Evolutionary conservation across 2,113 vertebrate species (phyloP).

Genomic region (Ceyx melanurus): DNA sequence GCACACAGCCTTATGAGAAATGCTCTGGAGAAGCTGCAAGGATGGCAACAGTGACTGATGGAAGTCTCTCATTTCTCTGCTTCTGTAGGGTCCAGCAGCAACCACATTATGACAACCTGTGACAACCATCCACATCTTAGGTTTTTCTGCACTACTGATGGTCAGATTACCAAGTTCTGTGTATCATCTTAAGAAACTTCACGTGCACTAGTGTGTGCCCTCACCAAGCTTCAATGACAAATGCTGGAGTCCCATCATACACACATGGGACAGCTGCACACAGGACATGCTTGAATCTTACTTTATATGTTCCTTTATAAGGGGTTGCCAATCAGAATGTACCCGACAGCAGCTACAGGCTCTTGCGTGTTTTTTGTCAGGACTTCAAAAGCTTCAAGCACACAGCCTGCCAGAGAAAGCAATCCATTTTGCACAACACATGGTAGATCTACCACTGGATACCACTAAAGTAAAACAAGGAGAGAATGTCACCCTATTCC

Average conservation of each 20-base stretch:
- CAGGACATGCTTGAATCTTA: background rate
- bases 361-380: background rate
- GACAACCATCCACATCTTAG: background rate
- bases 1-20: background rate
- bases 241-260: background rate
- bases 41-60: background rate
- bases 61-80: background rate
- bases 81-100: accelerated
- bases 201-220: background rate
- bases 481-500: background rate
- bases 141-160: background rate
- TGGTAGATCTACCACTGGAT: background rate
- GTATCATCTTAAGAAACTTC: background rate
- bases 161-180: background rate
- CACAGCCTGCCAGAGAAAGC: background rate
- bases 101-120: background rate
- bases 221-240: background rate
- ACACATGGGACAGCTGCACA: background rate
- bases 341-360: background rate
- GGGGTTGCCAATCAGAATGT: background rate
- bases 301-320: background rate
- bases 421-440: background rate
- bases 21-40: background rate
- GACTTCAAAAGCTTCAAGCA: background rate
- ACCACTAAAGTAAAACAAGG: background rate